Evolutionary conservation across 2,888 invertebrate genomes (phyloP), one percentile per base, ranked within the genome.

Genomic region (Stramonita haemastoma): DNA sequence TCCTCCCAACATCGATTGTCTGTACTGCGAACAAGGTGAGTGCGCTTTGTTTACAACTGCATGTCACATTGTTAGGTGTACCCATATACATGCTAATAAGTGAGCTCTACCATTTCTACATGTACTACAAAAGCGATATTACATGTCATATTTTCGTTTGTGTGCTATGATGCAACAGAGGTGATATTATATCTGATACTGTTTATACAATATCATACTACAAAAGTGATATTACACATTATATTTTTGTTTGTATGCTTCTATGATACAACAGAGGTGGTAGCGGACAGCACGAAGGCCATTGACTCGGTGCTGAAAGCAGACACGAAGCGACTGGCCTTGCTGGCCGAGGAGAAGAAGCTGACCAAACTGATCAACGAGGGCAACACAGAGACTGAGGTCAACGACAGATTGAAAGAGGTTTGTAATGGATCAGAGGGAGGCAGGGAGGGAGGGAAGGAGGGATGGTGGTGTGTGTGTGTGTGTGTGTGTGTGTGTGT

Each of bases 1-100:
- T 94, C 99, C 99, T 0, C 98, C 98, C 0, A 98, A 98, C 94
- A 99, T 99, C 93, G 99, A 98, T 96, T 98, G 99, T 90, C 96
- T 99, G 90, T 97, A 99, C 94, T 99, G 99, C 96, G 99, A 99
- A 96, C 99, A 97, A 94, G 96, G 96, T 96, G 91, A 89, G 92
- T 34, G 34, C 46, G 46, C 46, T 5, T 2, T 46, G 46, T 46
- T 46, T 46, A 8, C n/a, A n/a, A n/a, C n/a, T 46, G 46, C 46
- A 46, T 46, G n/a, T n/a, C n/a, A n/a, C n/a, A n/a, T n/a, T n/a
- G n/a, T n/a, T n/a, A n/a, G n/a, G n/a, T n/a, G n/a, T n/a, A n/a
- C n/a, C n/a, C n/a, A n/a, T n/a, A n/a, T n/a, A n/a, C n/a, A n/a
- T n/a, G n/a, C n/a, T n/a, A n/a, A n/a, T n/a, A n/a, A n/a, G n/a